These are phyloP conservation scores for Scolopax bukidnonensis DNA, from an alignment of 2,797 vertebrate genomes.

Conservation along the genomic window DNA sequence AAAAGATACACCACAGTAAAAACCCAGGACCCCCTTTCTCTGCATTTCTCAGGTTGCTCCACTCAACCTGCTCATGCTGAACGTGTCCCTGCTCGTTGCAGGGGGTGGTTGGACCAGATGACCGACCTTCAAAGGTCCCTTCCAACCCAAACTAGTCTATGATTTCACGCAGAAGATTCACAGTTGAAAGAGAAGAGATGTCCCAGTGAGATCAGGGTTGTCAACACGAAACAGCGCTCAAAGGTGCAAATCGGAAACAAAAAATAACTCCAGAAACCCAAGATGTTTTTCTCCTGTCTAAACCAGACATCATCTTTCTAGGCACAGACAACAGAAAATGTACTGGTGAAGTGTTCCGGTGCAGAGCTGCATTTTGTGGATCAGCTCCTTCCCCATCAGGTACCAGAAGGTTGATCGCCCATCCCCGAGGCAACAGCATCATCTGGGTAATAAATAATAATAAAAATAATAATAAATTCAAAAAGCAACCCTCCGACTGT, in stretches of 20 bases:
- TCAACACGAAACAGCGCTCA: not conserved
- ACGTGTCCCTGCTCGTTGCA: not conserved
- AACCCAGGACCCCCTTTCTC: not conserved
- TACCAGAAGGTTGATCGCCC: slow-evolving; percentile 66
- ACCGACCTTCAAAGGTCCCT: not conserved
- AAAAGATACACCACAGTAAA: not conserved
- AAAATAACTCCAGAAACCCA: not conserved
- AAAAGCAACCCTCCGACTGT: slow-evolving; percentile 53
- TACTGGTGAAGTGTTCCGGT: not conserved
- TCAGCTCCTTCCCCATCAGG: slow-evolving; percentile 52
- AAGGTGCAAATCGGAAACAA: not conserved
- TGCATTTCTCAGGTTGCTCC: not conserved
- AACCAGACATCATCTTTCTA: not conserved
- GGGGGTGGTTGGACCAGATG: not conserved
- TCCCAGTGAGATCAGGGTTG: not conserved
- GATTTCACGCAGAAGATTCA: not conserved
- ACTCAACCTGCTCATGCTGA: not conserved
- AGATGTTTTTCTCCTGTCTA: not conserved
- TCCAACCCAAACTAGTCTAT: not conserved
- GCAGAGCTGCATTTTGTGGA: slow-evolving; percentile 9
- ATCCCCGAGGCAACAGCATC: slow-evolving; percentile 56
- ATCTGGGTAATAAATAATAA: slow-evolving; percentile 72
- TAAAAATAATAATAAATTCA: slow-evolving; percentile 68
- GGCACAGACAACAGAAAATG: not conserved
- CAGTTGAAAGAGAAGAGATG: not conserved